phyloP scores from a whole-genome alignment of 2,113 vertebrate genomes.

The Ifrita kowaldi region DNA sequence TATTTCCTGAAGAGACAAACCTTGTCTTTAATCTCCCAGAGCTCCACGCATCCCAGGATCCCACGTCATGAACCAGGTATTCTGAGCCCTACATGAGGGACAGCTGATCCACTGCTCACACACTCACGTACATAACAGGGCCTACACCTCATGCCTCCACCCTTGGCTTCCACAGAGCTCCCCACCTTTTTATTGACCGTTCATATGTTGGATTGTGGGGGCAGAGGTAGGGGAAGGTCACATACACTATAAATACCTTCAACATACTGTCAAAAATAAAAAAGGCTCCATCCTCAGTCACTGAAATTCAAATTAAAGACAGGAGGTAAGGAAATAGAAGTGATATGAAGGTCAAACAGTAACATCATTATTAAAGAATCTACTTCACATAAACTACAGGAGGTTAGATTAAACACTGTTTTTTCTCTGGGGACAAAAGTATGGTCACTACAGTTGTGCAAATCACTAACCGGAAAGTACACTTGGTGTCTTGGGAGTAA shows the following conservation, averaged over 20 bases:
- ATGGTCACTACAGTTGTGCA: not conserved
- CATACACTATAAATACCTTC: not conserved
- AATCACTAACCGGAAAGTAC: not conserved
- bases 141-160: not conserved
- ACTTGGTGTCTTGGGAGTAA: not conserved
- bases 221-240: not conserved
- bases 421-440: not conserved
- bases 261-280: not conserved
- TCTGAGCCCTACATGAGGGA: fast-evolving
- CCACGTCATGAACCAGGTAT: fast-evolving
- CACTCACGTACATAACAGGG: fast-evolving
- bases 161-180: not conserved
- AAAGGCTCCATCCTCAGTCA: not conserved
- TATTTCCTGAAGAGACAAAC: not conserved
- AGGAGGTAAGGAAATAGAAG: not conserved
- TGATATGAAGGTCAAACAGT: not conserved
- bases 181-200: not conserved
- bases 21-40: not conserved
- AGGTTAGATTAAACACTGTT: not conserved
- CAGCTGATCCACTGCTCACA: not conserved
- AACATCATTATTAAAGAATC: not conserved
- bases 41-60: not conserved
- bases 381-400: not conserved
- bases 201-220: not conserved
- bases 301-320: not conserved